A percentile compares a stretch with the other conserved stretches of the same genome.
phyloP scores from a whole-genome alignment of 2,888 invertebrate genomes.

The Allygus modestus region DNA sequence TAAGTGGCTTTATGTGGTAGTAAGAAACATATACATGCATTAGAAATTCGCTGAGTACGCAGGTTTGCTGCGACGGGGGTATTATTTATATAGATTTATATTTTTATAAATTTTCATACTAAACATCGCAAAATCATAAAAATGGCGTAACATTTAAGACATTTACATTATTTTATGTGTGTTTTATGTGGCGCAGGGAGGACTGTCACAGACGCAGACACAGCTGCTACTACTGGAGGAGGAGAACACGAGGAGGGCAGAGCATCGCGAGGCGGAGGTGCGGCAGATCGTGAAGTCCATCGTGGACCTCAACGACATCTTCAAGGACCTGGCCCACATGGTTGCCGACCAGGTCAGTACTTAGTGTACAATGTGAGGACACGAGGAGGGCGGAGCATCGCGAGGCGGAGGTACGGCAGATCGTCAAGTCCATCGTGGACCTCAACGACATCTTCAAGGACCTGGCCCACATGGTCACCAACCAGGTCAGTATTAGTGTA shows the following conservation, averaged over 20 bases:
- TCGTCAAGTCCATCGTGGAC: slow-evolving; percentile 95
- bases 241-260: slow-evolving; percentile 86
- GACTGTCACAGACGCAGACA: slow-evolving; percentile 74
- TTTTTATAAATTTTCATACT: too few relatives aligned
- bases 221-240: slow-evolving; percentile 88
- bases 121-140: too few relatives aligned
- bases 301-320: slow-evolving; percentile 95
- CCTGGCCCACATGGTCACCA: slow-evolving; percentile 79
- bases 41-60: too few relatives aligned
- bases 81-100: too few relatives aligned
- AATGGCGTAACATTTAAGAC: too few relatives aligned
- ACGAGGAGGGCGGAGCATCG: slow-evolving; percentile 83
- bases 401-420: slow-evolving; percentile 93
- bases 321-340: slow-evolving; percentile 84
- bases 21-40: too few relatives aligned
- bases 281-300: slow-evolving; percentile 95
- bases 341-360: slow-evolving; percentile 79
- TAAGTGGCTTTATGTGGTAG: too few relatives aligned
- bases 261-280: slow-evolving; percentile 90
- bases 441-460: slow-evolving; percentile 96
- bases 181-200: neutral
- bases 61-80: too few relatives aligned
- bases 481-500: slow-evolving; percentile 78
- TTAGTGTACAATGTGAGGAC: too few relatives aligned
- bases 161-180: too few relatives aligned